Conservation (phyloP, 2,797 vertebrate genomes). For the Rachycentron canadum region DNA sequence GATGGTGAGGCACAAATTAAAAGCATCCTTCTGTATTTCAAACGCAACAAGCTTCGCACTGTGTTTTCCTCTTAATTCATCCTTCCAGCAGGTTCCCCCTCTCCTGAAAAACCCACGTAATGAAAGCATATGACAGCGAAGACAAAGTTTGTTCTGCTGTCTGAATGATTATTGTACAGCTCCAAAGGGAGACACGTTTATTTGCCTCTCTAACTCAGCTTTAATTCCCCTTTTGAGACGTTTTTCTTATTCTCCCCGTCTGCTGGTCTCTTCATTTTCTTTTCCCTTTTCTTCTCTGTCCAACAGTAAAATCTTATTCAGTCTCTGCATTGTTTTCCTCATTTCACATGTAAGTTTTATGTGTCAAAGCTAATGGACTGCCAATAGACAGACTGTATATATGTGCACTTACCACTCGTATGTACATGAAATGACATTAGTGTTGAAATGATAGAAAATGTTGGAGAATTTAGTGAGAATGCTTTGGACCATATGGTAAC, state of each 20-base stretch:
- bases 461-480: slow-evolving; percentile 63
- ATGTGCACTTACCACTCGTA: slow-evolving; percentile 79
- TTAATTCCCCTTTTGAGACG: background rate
- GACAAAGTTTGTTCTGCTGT: background rate
- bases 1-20: background rate
- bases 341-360: slow-evolving; percentile 44
- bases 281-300: slow-evolving; percentile 6
- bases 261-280: background rate
- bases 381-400: slow-evolving; percentile 59
- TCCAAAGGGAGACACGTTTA: background rate
- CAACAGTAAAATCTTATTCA: slow-evolving; percentile 12
- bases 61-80: background rate
- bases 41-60: background rate
- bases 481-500: slow-evolving; percentile 66
- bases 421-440: slow-evolving; percentile 60
- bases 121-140: background rate
- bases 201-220: background rate
- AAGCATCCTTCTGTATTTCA: background rate
- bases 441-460: slow-evolving; percentile 28
- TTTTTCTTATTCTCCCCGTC: background rate
- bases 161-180: background rate
- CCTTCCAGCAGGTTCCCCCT: background rate
- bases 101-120: background rate
- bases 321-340: slow-evolving; percentile 7
- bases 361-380: slow-evolving; percentile 79